These are phyloP conservation scores for Gadus chalcogrammus DNA, from an alignment of 2,113 vertebrate genomes.

Conservation along the genomic window DNA sequence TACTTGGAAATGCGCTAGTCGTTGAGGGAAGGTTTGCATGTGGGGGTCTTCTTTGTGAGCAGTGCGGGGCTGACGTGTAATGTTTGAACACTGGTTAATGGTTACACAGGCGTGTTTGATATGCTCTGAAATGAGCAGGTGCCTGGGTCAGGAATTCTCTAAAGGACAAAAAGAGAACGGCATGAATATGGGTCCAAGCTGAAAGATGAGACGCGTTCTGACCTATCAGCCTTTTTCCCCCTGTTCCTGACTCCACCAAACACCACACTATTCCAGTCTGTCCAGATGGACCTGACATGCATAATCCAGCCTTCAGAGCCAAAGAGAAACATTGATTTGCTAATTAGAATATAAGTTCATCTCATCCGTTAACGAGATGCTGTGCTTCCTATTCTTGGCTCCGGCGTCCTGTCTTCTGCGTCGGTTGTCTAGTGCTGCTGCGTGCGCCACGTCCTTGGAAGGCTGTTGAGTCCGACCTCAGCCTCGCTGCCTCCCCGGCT, in stretches of 20 bases:
- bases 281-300: conserved; percentile 25
- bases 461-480: conserved; percentile 32
- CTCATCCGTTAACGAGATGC: conserved; percentile 31
- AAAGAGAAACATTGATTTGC: conserved; percentile 12
- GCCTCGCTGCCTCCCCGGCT: conserved; percentile 33
- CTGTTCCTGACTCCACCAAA: neutral
- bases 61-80: too few species aligned
- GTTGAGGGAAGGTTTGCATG: too few species aligned
- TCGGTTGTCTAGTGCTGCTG: conserved; percentile 18
- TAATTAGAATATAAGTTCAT: conserved; percentile 19
- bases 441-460: conserved; percentile 29
- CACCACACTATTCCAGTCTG: neutral
- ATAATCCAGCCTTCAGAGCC: conserved; percentile 18
- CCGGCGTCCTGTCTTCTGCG: conserved; percentile 7
- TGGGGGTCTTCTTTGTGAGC: too few species aligned
- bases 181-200: conserved; percentile 19
- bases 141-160: conserved; percentile 19
- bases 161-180: neutral
- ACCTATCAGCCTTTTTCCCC: conserved; percentile 39
- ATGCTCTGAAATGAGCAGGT: conserved; percentile 25
- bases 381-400: conserved; percentile 13
- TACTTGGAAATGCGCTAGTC: too few species aligned
- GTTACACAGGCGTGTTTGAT: conserved; percentile 29
- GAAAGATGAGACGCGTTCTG: conserved; percentile 31
- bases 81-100: conserved; percentile 46